Conservation (phyloP, 2,113 vertebrate species). For the Vireo altiloquus region DNA sequence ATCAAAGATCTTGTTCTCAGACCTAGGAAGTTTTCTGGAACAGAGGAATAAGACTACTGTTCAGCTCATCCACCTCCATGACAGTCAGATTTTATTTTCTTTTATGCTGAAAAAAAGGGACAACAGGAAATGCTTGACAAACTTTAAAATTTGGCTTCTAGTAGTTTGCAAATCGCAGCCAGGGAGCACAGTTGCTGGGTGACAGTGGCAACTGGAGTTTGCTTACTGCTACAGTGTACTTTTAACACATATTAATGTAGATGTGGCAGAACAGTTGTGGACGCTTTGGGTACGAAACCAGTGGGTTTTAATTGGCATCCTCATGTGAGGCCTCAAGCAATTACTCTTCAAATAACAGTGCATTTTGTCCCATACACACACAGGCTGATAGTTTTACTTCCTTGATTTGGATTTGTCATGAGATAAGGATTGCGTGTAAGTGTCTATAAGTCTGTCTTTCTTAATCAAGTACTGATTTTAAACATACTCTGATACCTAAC, state of each 20-base stretch:
- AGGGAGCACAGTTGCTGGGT: not conserved
- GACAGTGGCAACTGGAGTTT: not conserved
- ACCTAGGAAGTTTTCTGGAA: slow-evolving; percentile 79
- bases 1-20: slow-evolving; percentile 88
- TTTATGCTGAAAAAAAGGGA: not conserved
- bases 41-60: slow-evolving; percentile 78
- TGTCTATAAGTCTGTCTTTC: not conserved
- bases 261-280: not conserved
- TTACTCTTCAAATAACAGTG: not conserved
- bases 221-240: not conserved
- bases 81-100: not conserved
- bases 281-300: not conserved
- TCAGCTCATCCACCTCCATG: not conserved
- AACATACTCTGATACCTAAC: not conserved
- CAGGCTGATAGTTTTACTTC: slow-evolving; percentile 1
- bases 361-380: not conserved
- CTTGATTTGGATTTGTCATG: not conserved
- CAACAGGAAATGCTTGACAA: not conserved
- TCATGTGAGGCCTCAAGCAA: not conserved
- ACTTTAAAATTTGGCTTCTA: not conserved
- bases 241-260: not conserved
- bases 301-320: not conserved
- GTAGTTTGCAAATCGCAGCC: not conserved
- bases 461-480: not conserved
- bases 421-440: not conserved